Evolutionary conservation across 2,888 invertebrate species (phyloP).

Genomic region (Stenichneumon culpator): DNA sequence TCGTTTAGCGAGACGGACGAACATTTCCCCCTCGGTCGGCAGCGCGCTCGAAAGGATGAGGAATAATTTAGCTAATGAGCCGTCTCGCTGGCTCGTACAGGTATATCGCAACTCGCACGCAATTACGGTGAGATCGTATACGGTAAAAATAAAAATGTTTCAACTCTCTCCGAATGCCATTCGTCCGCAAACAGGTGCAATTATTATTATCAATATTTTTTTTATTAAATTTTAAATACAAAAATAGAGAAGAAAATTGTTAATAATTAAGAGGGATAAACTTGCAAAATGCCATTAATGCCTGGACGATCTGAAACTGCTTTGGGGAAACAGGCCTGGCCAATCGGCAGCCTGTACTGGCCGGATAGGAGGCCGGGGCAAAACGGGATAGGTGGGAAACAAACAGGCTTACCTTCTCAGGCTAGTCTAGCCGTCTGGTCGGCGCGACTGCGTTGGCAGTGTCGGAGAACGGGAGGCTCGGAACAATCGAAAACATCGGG

Average conservation of each 20-base stretch:
- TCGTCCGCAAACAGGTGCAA: too few relatives aligned
- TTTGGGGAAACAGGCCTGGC: background rate
- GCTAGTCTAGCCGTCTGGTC: background rate
- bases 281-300: too few relatives aligned
- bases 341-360: background rate
- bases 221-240: too few relatives aligned
- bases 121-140: background rate
- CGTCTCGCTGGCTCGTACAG: background rate
- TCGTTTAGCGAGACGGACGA: conserved; percentile 46
- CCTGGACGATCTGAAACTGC: background rate
- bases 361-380: too few relatives aligned
- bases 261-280: too few relatives aligned
- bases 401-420: background rate
- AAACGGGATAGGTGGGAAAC: background rate
- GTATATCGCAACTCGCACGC: background rate
- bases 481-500: conserved; percentile 26
- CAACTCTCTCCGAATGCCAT: too few relatives aligned
- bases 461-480: background rate
- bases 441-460: background rate
- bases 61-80: conserved; percentile 5
- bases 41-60: background rate
- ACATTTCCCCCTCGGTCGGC: conserved; percentile 32
- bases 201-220: too few relatives aligned
- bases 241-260: too few relatives aligned
- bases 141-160: too few relatives aligned